Conservation (phyloP, 2,888 invertebrate genomes). For the Drosophila maculinotata region DNA sequence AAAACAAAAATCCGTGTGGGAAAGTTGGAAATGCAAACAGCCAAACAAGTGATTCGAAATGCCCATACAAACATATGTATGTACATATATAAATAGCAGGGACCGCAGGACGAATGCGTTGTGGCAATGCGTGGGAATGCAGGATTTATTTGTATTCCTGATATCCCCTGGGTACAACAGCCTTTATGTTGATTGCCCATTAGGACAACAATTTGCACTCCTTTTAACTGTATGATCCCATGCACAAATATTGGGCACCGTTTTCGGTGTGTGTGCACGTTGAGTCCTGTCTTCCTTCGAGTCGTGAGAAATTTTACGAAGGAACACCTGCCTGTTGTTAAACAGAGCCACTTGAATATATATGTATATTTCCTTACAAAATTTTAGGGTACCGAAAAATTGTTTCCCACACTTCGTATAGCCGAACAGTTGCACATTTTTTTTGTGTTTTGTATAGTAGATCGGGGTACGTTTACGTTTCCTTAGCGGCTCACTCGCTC, state of each 20-base stretch:
- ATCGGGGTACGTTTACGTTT: conserved; percentile 62
- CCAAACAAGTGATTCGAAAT: conserved; percentile 73
- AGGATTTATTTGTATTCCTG: conserved; percentile 11
- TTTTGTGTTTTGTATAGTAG: conserved; percentile 9
- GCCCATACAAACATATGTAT: conserved; percentile 45
- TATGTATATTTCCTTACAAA: conserved; percentile 76
- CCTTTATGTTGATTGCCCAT: conserved; percentile 76
- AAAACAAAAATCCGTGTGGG: conserved; percentile 66
- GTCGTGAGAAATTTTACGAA: conserved; percentile 83
- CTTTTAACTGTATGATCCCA: conserved; percentile 63
- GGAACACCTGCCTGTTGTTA: conserved; percentile 84
- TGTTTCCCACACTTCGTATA: conserved; percentile 82
- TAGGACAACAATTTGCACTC: conserved; percentile 79
- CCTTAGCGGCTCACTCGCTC: conserved; percentile 39
- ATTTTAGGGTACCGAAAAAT: conserved; percentile 78
- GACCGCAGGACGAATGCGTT: conserved; percentile 63
- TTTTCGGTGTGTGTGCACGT: conserved; percentile 5
- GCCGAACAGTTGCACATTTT: conserved; percentile 73
- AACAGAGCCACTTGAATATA: conserved; percentile 71
- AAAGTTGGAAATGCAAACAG: conserved; percentile 74
- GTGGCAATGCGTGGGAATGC: conserved; percentile 74
- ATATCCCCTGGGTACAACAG: conserved; percentile 29
- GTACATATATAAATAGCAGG: conserved; percentile 39
- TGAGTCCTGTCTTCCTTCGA: conserved; percentile 65
- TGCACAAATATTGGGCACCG: conserved; percentile 45